Base-by-base conservation (phyloP, 2,113 vertebrate species). In the Pelusios castaneus region DNA sequence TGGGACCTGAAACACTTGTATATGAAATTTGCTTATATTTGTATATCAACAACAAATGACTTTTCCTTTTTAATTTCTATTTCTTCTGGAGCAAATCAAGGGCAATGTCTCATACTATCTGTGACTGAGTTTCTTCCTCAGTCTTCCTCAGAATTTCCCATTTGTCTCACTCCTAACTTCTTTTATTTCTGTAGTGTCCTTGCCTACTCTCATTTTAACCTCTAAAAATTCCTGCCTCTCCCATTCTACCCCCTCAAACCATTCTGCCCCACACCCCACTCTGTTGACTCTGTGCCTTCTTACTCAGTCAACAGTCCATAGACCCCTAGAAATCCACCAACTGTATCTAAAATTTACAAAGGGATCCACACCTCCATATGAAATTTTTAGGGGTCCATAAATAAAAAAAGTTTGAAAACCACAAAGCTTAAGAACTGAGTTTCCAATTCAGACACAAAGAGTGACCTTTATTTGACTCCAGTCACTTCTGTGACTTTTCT, bases 401-500 rank as follows among this genome's bases (percentile, higher is more conserved):
- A 49, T 49, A 13, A 49, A 49, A 49, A 49, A 49, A 49, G 49
- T 49, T 49, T 49, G 49, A 49, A 49, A 49, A 49, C 49, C 8
- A 49, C 49, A 49, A 13, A 93, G 38, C 7, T 43, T 6, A 25
- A 27, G 8, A 89, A 91, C 7, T 51, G 89, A 94, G 54, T 81
- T 87, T 41, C n/a, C 88, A 45, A 89, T 85, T n/a, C 27, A 45
- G 75, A 96, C 80, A 86, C 89, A 88, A 3, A 3, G 11, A 3
- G 10, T 63, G 34, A 17, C 38, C 45, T 58, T 82, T 38, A 85
- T 19, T 51, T 93, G 77, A 29, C 45, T 80, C 80, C 3, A 88
- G 45, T n/a, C 25, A 31, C 82, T 88, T 93, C 89, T 60, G 70
- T 24, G 2, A 17, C 13, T 80, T 91, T 87, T 83, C 25, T 29